A percentile compares a stretch with the other conserved stretches of the same genome.
Evolutionary conservation across 1,140 invertebrate species (phyloP).

Genomic region (Delia radicum): DNA sequence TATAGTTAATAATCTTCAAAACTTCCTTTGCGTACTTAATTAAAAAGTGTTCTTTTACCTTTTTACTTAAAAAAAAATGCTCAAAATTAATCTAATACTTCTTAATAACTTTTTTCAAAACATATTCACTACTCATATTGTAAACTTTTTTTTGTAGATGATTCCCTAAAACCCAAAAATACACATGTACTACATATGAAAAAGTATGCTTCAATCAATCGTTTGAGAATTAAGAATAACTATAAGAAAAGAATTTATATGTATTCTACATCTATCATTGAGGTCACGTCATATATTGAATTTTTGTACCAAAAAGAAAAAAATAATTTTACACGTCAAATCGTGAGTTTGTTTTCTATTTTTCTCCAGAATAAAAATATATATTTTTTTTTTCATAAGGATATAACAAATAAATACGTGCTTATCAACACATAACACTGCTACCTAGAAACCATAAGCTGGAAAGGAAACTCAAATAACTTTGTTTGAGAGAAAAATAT

Average conservation of each 20-base stretch:
- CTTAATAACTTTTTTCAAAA: too few species aligned
- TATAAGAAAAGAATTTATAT: not conserved
- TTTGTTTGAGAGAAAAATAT: not conserved
- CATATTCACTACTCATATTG: too few species aligned
- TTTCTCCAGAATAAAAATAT: not conserved
- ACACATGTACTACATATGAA: too few species aligned
- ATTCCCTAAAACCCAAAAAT: too few species aligned
- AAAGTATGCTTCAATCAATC: not conserved
- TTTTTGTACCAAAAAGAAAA: constrained; percentile 6
- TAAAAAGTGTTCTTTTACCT: too few species aligned
- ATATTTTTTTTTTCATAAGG: constrained; percentile 17
- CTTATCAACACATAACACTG: constrained; percentile 3
- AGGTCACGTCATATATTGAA: constrained; percentile 29
- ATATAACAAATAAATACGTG: constrained; percentile 20
- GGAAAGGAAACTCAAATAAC: not conserved
- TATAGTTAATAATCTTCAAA: too few species aligned
- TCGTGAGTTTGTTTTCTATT: constrained; percentile 19
- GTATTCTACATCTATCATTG: constrained; percentile 22
- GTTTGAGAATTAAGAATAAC: not conserved
- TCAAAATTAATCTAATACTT: too few species aligned
- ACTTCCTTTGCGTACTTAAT: too few species aligned
- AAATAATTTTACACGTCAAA: constrained; percentile 14
- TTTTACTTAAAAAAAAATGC: too few species aligned
- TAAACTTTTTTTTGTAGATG: too few species aligned
- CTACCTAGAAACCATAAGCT: not conserved